phyloP scores from a whole-genome alignment of 2,113 vertebrate genomes.

The Oryzias melastigma region DNA sequence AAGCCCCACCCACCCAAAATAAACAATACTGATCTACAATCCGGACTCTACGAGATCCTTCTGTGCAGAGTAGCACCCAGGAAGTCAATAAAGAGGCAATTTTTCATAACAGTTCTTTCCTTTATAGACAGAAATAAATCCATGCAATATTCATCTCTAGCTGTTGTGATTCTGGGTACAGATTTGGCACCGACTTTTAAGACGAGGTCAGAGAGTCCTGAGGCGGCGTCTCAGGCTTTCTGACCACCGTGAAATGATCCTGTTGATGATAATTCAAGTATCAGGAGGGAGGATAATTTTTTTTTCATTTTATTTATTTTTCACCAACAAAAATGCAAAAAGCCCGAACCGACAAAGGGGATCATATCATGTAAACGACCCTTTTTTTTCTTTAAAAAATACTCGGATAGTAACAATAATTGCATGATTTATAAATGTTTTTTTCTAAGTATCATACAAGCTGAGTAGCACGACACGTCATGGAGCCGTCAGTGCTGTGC shows the following conservation, averaged over 20 bases:
- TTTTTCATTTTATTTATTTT: conserved; percentile 7
- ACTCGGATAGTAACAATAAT: conserved; percentile 65
- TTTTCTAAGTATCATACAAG: conserved; percentile 68
- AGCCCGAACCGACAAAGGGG: conserved; percentile 56
- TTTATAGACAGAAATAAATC: conserved; percentile 68
- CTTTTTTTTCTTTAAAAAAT: conserved; percentile 59
- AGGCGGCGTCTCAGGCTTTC: conserved; percentile 50
- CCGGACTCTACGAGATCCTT: conserved; percentile 54
- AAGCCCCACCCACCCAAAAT: conserved; percentile 3
- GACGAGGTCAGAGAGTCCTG: conserved; percentile 57
- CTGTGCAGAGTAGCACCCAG: conserved; percentile 71
- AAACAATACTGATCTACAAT: conserved; percentile 24
- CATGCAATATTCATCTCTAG: conserved; percentile 72
- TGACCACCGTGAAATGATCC: conserved; percentile 24
- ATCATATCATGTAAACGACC: conserved; percentile 65
- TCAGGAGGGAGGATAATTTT: conserved; percentile 40
- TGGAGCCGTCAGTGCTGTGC: conserved; percentile 71
- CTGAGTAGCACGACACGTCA: conserved; percentile 70
- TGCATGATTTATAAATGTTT: conserved; percentile 73
- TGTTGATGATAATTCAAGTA: conserved; percentile 61
- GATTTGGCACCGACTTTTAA: conserved; percentile 68
- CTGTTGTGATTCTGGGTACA: conserved; percentile 45
- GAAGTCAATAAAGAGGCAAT: conserved; percentile 65
- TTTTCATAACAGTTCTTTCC: conserved; percentile 66
- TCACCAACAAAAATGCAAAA: conserved; percentile 56